Evolutionary conservation across 2,113 vertebrate genomes (phyloP).

Genomic region (Hemiscyllium ocellatum): DNA sequence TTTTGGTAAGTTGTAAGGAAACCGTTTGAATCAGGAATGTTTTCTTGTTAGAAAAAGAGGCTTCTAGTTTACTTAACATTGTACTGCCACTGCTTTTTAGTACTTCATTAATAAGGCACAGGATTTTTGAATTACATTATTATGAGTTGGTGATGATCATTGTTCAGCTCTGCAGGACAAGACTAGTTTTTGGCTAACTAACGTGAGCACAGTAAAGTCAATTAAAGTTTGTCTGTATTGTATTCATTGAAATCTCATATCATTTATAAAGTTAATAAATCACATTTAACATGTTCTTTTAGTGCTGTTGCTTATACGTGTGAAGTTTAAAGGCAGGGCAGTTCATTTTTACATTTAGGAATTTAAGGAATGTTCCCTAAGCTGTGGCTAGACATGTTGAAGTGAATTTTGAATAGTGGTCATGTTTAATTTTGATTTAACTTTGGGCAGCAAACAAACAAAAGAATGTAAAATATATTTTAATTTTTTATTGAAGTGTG

Average conservation of each 20-base stretch:
- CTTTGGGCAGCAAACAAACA: neutral
- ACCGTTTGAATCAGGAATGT: too few relatives aligned
- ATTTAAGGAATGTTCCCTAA: conserved; percentile 16
- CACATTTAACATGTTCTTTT: neutral
- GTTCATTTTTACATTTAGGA: neutral
- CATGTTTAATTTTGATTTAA: neutral
- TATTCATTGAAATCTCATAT: neutral
- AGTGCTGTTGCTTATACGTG: neutral
- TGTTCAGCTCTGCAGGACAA: neutral
- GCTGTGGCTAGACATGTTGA: neutral
- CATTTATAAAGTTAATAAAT: neutral
- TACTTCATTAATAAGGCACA: too few relatives aligned
- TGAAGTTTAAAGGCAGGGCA: neutral
- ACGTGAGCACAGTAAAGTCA: neutral
- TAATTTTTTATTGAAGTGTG: neutral
- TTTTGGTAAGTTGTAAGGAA: neutral
- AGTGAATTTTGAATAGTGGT: neutral
- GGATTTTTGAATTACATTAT: neutral
- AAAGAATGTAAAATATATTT: neutral
- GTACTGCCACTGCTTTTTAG: neutral
- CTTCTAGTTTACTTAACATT: neutral
- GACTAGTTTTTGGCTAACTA: neutral
- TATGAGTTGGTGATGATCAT: neutral
- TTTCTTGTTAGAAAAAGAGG: too few relatives aligned
- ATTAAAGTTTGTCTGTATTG: neutral